Evolutionary conservation across 2,888 invertebrate genomes (phyloP), one percentile per base, ranked within the genome.

Genomic region (Galeopsomyia nigrocyanea): DNA sequence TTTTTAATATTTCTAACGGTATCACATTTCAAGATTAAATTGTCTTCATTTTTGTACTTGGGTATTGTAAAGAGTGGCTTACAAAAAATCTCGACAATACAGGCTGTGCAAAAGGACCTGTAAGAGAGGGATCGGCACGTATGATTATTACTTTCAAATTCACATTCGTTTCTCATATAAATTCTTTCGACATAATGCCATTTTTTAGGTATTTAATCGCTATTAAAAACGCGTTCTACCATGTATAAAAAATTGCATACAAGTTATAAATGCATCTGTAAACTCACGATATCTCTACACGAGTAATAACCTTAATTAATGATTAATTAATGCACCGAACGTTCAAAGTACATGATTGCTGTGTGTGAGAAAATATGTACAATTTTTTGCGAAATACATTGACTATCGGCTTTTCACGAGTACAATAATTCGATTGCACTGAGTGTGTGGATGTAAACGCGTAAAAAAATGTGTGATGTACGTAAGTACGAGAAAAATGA

Each of bases 141-240:
- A 65, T 65, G 13, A 55, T 69, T 65, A 60, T 66, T 73, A 73
- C 73, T 73, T 73, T 73, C 61, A 61, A 26, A 39, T 62, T 58
- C 19, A n/a, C 53, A 63, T 7, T 26, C 31, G 31, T 57, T 39
- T 46, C 16, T 31, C 47, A 53, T 56, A 46, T 58, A 65, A 68
- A 57, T 65, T 16, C n/a, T 61, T 16, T 39, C 49, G 19, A 64
- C 49, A 60, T 13, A 62, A 58, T 72, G 13, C 51, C 58, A 57
- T 16, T n/a, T 31, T 47, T 68, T 26, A 26, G 26, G 26, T 39
- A 56, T 21, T 26, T 53, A 31, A 57, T 50, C 47, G 50, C 49
- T n/a, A 39, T 10, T 56, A 31, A 26, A 22, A 64, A 53, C 47
- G 51, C 19, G 21, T 21, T 49, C 21, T 17, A 10, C 21, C 19